A percentile compares a stretch with the other conserved stretches of the same genome.
phyloP scores from a whole-genome alignment of 2,888 invertebrate genomes.

The Plemyria rubiginata region DNA sequence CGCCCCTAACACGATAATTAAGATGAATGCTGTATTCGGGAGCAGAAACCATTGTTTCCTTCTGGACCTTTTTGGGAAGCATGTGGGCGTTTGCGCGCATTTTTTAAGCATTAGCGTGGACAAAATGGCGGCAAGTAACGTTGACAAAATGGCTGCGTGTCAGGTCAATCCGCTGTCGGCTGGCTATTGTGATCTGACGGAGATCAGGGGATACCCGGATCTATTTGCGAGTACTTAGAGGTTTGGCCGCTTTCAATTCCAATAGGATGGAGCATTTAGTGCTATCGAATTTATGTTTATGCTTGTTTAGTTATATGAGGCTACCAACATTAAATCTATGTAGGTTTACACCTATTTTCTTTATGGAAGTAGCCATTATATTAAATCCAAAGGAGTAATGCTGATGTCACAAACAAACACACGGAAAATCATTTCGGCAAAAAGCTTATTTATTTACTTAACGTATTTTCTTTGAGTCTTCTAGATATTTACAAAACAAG shows the following conservation, averaged over 20 bases:
- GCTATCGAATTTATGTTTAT: neutral
- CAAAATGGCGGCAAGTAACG: constrained; percentile 44
- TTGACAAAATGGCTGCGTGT: constrained; percentile 46
- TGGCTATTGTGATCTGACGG: constrained; percentile 27
- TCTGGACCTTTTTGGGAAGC: constrained; percentile 31
- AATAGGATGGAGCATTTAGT: neutral
- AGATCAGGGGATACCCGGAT: constrained; percentile 16
- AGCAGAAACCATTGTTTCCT: constrained; percentile 47
- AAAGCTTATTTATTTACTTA: neutral
- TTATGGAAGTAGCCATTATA: too few species aligned
- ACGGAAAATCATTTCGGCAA: neutral
- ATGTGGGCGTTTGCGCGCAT: constrained; percentile 38
- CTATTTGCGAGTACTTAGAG: constrained; percentile 15
- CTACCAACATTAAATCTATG: too few species aligned
- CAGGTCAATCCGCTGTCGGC: constrained; percentile 34
- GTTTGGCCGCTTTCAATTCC: constrained; percentile 1
- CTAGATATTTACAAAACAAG: constrained; percentile 11
- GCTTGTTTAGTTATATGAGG: too few species aligned
- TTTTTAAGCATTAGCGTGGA: constrained; percentile 51
- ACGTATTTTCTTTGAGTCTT: neutral
- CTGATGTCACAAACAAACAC: neutral
- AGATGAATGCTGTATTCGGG: constrained; percentile 48
- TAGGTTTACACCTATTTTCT: too few species aligned
- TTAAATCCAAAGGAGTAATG: neutral
- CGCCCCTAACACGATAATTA: constrained; percentile 57